Base-by-base conservation (phyloP, 37 sponge, comb jelly and placozoan species). In the Tethya wilhelma region DNA sequence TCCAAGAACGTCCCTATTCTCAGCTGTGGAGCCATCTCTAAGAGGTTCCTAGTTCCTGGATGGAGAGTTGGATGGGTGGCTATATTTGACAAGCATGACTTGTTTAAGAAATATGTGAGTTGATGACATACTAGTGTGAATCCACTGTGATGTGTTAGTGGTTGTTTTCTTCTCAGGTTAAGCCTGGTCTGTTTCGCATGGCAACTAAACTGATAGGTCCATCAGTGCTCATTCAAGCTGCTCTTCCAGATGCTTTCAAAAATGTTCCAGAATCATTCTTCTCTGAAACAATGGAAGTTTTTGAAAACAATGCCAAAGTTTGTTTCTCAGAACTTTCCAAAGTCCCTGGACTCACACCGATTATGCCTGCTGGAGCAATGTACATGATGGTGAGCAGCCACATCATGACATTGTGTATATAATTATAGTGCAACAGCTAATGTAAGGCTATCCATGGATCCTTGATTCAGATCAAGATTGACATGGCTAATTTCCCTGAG, bases 61-160 rank as follows among this genome's bases (percentile, higher is more conserved):
- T 98, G 99, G 99, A 74, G 99, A 37, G 25, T 84, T 39, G 99
- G 99, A 2, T 98, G 99, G 99, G 32, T 98, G 7, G 25, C 91
- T 12, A 58, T 93, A 2, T 87, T 93, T 69, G 94, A 98, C 86
- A 78, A 75, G 56, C 42, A 93, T 2, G 78, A 67, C 20, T 34
- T 73, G 36, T 70, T 97, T n/a, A 44, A 78, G 0, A 78, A 49
- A 19, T 49, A 49, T 19, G 17, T 49, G 9, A 49, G 55, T 49
- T 19, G 9, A 17, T 49, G 9, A 49, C 55, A 19, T 49, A 49
- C 55, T 49, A 19, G 14, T 49, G 17, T 17, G 17, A 19, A 9
- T 49, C 9, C 55, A 49, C 9, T 49, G 55, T 9, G 11, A 67
- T 39, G 39, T 67, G 40, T 36, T 37, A n/a, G 40, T 37, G 40